Evolutionary conservation across 2,113 vertebrate species (phyloP), one percentile per base, ranked within the genome.

Genomic region (Serilophus lunatus): DNA sequence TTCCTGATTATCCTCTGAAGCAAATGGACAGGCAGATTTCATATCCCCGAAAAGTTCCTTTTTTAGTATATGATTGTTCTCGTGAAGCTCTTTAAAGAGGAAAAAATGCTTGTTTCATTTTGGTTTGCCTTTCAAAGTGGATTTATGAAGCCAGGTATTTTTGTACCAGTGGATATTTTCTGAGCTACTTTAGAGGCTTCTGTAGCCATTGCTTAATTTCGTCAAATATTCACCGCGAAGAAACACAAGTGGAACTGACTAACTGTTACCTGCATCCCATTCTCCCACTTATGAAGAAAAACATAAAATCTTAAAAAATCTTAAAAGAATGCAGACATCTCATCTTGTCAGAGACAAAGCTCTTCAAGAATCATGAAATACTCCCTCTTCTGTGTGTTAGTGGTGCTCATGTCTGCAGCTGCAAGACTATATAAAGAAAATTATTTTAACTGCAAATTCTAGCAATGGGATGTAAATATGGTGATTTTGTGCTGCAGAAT

Each of bases 11-110:
- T 71, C 53, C 36, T 64, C 49, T 60, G 50, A 88, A 3, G 25
- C 35, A 85, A 95, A 90, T 53, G 93, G 64, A 87, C 90, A 94
- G 86, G 57, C 20, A 82, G 47, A 86, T 82, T 83, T 76, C n/a
- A 42, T 1, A 2, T 47, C 44, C 28, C 18, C 40, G 44, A 81
- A 86, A 80, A 71, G 13, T 68, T 75, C 69, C 5, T 44, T 44
- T 91, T 83, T 71, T 71, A 68, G 31, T 57, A 23, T 36, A 16
- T 56, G 25, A 18, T 75, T 75, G 15, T 33, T 86, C 80, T 64
- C 44, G 35, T 38, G 23, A 71, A 80, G 24, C 15, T 80, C 17
- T 77, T 75, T 47, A 11, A 78, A 92, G 82, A 68, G 20, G 44
- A 22, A 56, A 60, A 78, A 57, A 36, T 44, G 9, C 19, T 88